Evolutionary conservation across 1,140 invertebrate species (phyloP).

Genomic region (Leptopilina boulardi): DNA sequence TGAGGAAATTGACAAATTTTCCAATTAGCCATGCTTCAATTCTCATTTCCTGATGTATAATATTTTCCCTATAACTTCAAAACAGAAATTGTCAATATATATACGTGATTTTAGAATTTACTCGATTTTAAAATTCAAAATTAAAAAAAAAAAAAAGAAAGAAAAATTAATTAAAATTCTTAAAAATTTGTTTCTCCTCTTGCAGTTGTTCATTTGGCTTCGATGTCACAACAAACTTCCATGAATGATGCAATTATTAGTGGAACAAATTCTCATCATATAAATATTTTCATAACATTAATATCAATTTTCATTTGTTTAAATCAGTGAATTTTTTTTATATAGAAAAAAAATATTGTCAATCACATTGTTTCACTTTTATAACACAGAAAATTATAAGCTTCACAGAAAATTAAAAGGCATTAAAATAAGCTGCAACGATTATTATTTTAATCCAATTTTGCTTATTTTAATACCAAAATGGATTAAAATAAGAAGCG

Average conservation of each 20-base stretch:
- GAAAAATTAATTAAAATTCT: not conserved
- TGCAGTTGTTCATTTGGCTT: constrained; percentile 58
- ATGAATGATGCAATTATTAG: constrained; percentile 35
- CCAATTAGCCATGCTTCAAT: not conserved
- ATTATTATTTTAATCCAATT: too few species aligned
- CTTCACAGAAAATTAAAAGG: too few species aligned
- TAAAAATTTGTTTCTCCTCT: constrained; percentile 15
- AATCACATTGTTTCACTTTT: too few species aligned
- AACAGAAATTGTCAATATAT: not conserved
- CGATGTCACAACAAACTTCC: constrained; percentile 58
- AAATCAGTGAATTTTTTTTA: not conserved
- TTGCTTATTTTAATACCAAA: too few species aligned
- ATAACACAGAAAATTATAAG: not conserved
- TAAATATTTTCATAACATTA: not conserved
- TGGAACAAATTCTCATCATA: constrained; percentile 24
- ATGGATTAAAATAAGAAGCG: too few species aligned
- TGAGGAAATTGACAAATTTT: constrained; percentile 28
- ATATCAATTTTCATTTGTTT: not conserved
- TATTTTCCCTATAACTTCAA: not conserved
- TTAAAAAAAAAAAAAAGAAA: not conserved
- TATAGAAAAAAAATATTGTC: not conserved
- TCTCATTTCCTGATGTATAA: not conserved
- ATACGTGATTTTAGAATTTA: not conserved
- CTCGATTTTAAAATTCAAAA: too few species aligned
- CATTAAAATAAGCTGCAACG: too few species aligned